Percentiles rank a stretch among this genome's conserved stretches.
phyloP scores from a whole-genome alignment of 2,888 invertebrate genomes.

The Tuta absoluta region DNA sequence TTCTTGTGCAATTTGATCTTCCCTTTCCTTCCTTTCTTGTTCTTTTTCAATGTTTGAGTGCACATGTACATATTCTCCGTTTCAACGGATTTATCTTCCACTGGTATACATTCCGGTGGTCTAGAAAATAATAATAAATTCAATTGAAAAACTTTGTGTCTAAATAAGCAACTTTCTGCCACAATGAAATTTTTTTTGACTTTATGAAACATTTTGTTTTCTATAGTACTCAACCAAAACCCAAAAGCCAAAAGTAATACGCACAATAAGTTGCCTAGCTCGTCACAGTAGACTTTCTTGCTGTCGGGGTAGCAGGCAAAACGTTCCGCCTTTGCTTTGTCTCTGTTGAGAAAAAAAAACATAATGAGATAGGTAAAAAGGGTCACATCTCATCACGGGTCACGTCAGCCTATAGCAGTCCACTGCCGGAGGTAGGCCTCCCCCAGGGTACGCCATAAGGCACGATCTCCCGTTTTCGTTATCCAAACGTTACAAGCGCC shows the following conservation, averaged over 20 bases:
- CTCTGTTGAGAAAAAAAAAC: background rate
- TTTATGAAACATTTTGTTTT: too few species aligned
- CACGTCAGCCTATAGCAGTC: too few species aligned
- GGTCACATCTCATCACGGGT: too few species aligned
- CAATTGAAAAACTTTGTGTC: background rate
- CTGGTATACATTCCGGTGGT: conserved; percentile 3
- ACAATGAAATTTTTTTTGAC: background rate
- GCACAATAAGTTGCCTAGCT: background rate
- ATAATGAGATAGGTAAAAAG: background rate
- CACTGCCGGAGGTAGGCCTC: too few species aligned
- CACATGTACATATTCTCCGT: background rate
- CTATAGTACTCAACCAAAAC: background rate
- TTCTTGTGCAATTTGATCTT: background rate
- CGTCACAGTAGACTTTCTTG: background rate
- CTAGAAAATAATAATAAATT: background rate
- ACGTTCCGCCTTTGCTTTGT: background rate
- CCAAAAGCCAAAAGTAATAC: background rate
- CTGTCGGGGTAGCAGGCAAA: background rate
- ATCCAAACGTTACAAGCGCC: too few species aligned
- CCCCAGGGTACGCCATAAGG: too few species aligned
- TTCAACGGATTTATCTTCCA: background rate
- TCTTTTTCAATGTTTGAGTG: background rate
- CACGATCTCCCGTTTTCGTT: too few species aligned
- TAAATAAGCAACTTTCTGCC: background rate
- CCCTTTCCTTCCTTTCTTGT: background rate